A percentile compares a stretch with the other conserved stretches of the same genome.
These are phyloP conservation scores for Amazonetta brasiliensis DNA, from an alignment of 2,797 vertebrate species.

Conservation along the genomic window DNA sequence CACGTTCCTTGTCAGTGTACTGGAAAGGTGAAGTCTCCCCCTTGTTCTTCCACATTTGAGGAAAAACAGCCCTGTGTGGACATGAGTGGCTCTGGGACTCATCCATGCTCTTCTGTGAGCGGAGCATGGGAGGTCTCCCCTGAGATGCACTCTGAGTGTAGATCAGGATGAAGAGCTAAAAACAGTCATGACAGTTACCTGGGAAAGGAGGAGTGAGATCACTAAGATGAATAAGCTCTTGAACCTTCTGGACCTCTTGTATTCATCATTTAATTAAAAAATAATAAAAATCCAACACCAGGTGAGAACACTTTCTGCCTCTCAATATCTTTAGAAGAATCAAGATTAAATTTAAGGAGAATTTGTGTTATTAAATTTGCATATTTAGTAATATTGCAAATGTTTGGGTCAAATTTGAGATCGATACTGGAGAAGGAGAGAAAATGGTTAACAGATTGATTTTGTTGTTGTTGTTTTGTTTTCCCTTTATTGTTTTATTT, in stretches of 20 bases:
- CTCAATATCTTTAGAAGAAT: not conserved
- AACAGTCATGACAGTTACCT: not conserved
- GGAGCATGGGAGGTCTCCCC: not conserved
- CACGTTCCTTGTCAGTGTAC: not conserved
- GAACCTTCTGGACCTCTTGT: not conserved
- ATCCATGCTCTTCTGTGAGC: not conserved
- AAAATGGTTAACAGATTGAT: not conserved
- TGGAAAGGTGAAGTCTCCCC: rapidly evolving
- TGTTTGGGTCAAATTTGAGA: not conserved
- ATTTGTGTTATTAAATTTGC: not conserved
- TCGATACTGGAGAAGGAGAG: not conserved
- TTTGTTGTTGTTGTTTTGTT: rapidly evolving
- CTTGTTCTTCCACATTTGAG: not conserved
- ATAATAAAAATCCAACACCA: too few species aligned
- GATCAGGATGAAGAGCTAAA: not conserved
- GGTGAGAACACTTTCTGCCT: not conserved
- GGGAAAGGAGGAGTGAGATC: not conserved
- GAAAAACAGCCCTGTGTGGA: not conserved
- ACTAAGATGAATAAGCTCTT: not conserved
- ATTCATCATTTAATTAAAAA: not conserved
- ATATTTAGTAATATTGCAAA: not conserved
- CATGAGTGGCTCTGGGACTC: rapidly evolving
- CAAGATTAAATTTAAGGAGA: not conserved
- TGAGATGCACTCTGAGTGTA: not conserved
- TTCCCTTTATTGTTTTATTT: not conserved